Evolutionary conservation across 2,113 vertebrate genomes (phyloP), one percentile per base, ranked within the genome.

Genomic region (Noctilio leporinus): DNA sequence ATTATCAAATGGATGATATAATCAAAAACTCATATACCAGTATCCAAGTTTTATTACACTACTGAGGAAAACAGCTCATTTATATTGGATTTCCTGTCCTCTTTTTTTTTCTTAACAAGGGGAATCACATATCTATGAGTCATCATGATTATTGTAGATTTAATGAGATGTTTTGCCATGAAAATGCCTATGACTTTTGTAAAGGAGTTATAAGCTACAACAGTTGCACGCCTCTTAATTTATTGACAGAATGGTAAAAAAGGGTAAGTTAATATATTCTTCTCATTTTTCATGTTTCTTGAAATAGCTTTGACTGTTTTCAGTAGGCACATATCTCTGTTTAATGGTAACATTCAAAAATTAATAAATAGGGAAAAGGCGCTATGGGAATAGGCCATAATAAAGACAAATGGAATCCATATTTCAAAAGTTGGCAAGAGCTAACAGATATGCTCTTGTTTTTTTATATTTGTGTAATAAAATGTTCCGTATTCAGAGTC

Each of bases 361-460:
- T 97, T 97, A 97, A 95, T 97, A 97, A 97, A 96, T 72, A 92
- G 80, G 69, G 75, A 33, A 94, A 95, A 89, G 81, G 94, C 85
- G 69, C 95, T 57, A 19, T 82, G 95, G 97, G 96, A 98, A 96
- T 93, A 96, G 82, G 83, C 86, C 86, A 43, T 94, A 97, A 96
- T 96, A 97, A 95, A 98, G 93, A 96, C 96, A 97, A 97, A 97
- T 97, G 95, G 97, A 97, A 96, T 96, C 96, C 97, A 97, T 97
- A 97, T 97, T 97, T 97, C 97, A 96, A 96, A 97, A 97, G 96
- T 97, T 97, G 97, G 97, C 97, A 95, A 92, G 93, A 96, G 88
- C 93, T 91, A 97, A 97, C 94, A 96, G 92, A 97, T 96, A 94
- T 5, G 30, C 65, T 96, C 91, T 95, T 93, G 81, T 93, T 96